Conservation (phyloP, 2,797 vertebrate genomes). For the Mormyrus hasselquistii region DNA sequence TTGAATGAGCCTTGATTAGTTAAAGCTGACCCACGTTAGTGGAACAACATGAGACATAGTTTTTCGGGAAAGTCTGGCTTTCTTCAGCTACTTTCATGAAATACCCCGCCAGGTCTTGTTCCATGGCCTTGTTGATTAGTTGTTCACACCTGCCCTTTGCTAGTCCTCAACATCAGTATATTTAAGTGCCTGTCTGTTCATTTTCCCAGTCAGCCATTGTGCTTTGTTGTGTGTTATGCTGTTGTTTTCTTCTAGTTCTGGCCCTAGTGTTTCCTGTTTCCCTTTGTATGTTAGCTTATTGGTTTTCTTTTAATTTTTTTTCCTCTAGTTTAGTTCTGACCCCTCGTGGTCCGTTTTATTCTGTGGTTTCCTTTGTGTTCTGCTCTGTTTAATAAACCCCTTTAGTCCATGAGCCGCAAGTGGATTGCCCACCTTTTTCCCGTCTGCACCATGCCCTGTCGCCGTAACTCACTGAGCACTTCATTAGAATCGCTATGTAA, state of each 20-base stretch:
- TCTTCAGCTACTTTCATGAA: no score
- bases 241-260: background rate
- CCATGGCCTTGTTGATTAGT: background rate
- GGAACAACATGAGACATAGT: no score
- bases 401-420: background rate
- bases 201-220: background rate
- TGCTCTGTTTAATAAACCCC: background rate
- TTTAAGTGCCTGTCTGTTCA: background rate
- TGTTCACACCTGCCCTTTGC: no score
- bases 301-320: background rate
- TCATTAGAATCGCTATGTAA: background rate
- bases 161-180: background rate
- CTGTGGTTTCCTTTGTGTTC: background rate
- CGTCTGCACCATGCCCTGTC: background rate
- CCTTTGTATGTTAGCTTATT: background rate
- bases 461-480: background rate
- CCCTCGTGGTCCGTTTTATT: background rate
- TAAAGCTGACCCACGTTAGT: no score
- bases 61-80: no score
- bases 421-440: background rate
- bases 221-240: background rate
- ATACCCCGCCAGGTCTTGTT: background rate
- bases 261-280: background rate
- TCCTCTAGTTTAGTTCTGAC: background rate
- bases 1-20: no score